Conservation (phyloP, 1,140 invertebrate species). For the Conus ventricosus region DNA sequence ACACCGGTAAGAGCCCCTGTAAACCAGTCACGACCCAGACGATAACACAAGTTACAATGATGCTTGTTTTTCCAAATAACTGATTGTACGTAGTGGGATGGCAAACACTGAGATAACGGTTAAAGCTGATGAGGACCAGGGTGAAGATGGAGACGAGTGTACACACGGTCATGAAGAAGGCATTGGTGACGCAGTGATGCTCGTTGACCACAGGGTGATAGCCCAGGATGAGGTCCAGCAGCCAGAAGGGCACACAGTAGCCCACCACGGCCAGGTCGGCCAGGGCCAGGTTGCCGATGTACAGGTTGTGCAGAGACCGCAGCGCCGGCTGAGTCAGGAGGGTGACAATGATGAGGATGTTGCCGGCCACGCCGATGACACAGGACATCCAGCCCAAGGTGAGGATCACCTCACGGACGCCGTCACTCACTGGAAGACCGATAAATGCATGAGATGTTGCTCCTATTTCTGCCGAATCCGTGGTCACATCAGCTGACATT, state of each 20-base stretch:
- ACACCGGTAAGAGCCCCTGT: neutral
- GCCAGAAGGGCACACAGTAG: constrained; percentile 86
- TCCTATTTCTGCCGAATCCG: neutral
- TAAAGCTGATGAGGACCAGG: constrained; percentile 40
- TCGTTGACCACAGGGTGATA: constrained; percentile 34
- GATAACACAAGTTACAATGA: neutral
- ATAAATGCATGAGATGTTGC: neutral
- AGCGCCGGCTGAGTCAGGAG: constrained; percentile 67
- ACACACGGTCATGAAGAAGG: constrained; percentile 28
- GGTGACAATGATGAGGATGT: constrained; percentile 71
- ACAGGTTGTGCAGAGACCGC: constrained; percentile 73
- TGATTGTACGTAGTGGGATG: neutral
- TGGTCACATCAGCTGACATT: neutral
- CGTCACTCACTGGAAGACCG: neutral
- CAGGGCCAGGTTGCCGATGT: constrained; percentile 71
- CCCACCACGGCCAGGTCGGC: constrained; percentile 79
- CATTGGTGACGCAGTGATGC: constrained; percentile 36
- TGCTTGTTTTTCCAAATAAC: neutral
- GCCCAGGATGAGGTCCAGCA: constrained; percentile 32
- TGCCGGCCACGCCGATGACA: constrained; percentile 57
- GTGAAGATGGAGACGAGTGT: constrained; percentile 75
- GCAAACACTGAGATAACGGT: constrained; percentile 48
- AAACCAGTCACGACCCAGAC: neutral
- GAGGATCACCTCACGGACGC: constrained; percentile 17
- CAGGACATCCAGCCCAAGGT: constrained; percentile 29